A percentile compares a stretch with the other conserved stretches of the same genome.
Evolutionary conservation across 2,888 invertebrate genomes (phyloP).

Genomic region (Temnothorax unifasciatus): DNA sequence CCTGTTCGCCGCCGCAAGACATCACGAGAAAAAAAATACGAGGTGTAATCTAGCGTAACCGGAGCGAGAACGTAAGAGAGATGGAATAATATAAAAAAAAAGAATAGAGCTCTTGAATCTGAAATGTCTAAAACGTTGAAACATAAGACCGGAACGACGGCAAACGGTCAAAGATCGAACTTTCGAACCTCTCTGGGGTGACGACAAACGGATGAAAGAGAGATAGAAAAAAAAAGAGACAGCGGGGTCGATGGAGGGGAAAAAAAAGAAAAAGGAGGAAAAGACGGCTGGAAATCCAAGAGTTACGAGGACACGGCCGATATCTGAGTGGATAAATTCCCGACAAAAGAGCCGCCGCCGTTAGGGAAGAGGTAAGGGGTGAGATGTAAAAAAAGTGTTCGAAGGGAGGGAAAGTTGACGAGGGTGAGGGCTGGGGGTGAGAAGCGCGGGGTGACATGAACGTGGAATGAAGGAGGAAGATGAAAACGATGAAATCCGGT

Average conservation of each 20-base stretch:
- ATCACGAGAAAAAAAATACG: background rate
- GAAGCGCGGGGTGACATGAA: slow-evolving; percentile 10
- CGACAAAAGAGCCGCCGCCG: slow-evolving; percentile 41
- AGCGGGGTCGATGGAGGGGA: background rate
- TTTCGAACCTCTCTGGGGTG: slow-evolving; percentile 36
- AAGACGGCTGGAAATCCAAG: slow-evolving; percentile 46
- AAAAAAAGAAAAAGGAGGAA: slow-evolving; percentile 36
- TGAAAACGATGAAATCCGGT: slow-evolving; percentile 58
- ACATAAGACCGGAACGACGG: slow-evolving; percentile 37
- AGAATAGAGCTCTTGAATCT: slow-evolving; percentile 44
- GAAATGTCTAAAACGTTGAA: slow-evolving; percentile 37
- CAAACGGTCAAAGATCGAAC: slow-evolving; percentile 41
- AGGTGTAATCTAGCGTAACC: background rate
- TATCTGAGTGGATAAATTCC: slow-evolving; percentile 50
- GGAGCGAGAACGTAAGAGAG: too few species aligned
- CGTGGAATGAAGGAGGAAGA: slow-evolving; percentile 22
- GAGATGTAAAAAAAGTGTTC: slow-evolving; percentile 24
- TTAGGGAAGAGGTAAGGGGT: background rate
- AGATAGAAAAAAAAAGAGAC: slow-evolving; percentile 17
- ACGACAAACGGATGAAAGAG: slow-evolving; percentile 6
- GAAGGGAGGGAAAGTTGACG: slow-evolving; percentile 16
- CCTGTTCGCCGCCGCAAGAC: background rate
- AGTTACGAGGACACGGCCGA: slow-evolving; percentile 53
- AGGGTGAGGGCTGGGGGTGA: background rate
- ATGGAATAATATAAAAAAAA: background rate